phyloP scores from a whole-genome alignment of 2,113 vertebrate genomes.

The Chunga burmeisteri region DNA sequence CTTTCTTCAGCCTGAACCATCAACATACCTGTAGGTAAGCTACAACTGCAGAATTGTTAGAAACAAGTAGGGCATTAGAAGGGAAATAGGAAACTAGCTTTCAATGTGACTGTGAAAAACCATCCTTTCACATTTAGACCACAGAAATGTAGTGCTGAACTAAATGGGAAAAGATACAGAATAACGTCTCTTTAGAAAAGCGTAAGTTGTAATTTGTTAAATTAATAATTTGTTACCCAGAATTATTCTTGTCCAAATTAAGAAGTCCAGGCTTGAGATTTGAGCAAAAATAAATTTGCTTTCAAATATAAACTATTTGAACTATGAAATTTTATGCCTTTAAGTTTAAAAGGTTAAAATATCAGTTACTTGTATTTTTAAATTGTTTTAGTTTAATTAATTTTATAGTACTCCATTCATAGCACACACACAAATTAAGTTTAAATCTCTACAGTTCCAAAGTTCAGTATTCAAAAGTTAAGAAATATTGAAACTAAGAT shows the following conservation, averaged over 20 bases:
- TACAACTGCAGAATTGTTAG: background rate
- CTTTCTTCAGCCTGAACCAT: background rate
- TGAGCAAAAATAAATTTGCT: background rate
- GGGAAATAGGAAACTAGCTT: background rate
- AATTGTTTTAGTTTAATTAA: background rate
- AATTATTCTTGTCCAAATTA: background rate
- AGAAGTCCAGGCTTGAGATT: background rate
- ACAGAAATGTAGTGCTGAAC: background rate
- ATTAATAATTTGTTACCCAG: background rate
- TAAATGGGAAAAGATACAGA: background rate
- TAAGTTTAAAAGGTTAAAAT: background rate
- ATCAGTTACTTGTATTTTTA: background rate
- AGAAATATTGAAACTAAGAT: background rate
- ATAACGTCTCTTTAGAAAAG: background rate
- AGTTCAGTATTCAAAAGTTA: background rate
- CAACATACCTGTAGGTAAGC: background rate
- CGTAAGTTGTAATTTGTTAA: background rate
- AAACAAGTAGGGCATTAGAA: background rate
- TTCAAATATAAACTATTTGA: background rate
- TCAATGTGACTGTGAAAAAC: background rate
- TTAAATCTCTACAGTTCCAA: background rate
- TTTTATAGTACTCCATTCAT: background rate
- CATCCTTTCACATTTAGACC: background rate
- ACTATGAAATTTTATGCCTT: background rate
- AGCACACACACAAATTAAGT: background rate